Base-by-base conservation (phyloP, 2,888 invertebrate species). In the Oscheius myriophilus region DNA sequence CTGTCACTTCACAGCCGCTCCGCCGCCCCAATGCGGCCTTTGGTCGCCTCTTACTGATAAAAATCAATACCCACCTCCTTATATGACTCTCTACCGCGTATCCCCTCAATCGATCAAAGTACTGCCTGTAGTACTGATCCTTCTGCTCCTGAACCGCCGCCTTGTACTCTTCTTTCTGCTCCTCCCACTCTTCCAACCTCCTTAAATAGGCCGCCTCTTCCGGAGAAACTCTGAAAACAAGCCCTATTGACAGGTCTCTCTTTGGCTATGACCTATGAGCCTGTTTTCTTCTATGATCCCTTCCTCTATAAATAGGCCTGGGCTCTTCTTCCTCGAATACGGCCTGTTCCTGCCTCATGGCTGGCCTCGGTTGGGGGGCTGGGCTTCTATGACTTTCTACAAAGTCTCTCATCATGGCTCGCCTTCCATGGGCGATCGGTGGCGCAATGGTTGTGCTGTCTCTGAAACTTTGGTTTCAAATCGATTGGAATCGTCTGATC, bases 71-170 rank as follows among this genome's bases (percentile, higher is more conserved):
- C 54, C 33, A 76, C 76, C 70, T 66, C 49, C 46, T 66, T 0
- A 73, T 68, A 49, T 75, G 74, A 11, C 71, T 69, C 45, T 73
- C 69, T 0, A 75, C 65, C 2, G 73, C 78, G 54, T 79, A 79
- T 12, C 69, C 69, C 14, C 71, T 55, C 78, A 79, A 75, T 61
- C 72, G 49, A 55, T 76, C 72, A 54, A 79, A 76, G 62, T 79
- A 79, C n/a, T 76, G 61, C 49, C 74, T 71, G 62, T 79, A 79
- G 52, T 75, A 75, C 39, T 67, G 64, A 63, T 79, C 75, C 39
- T 51, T 45, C 26, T 49, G 41, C 12, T 23, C n/a, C 46, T 45
- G 46, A 11, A 33, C 58, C 1, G 18, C 39, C 23, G 55, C 66
- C 33, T 66, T 58, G 26, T 49, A 57, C n/a, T 46, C 14, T 39